A percentile compares a stretch with the other conserved stretches of the same genome.
phyloP scores from a whole-genome alignment of 2,888 invertebrate species.

The Hybos culiciformis region DNA sequence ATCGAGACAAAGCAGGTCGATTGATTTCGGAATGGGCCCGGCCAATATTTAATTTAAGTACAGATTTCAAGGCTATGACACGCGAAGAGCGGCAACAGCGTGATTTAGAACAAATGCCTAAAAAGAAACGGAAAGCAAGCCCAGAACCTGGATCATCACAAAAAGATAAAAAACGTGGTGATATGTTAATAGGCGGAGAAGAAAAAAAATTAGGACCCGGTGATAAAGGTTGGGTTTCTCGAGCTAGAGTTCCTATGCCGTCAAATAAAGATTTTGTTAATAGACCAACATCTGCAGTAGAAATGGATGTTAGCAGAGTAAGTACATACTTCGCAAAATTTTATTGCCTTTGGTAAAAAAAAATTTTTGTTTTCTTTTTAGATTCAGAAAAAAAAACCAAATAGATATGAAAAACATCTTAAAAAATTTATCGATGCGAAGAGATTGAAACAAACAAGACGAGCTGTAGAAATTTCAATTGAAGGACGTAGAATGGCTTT shows the following conservation, averaged over 20 bases:
- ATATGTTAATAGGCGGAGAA: slow-evolving; percentile 44
- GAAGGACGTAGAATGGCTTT: slow-evolving; percentile 94
- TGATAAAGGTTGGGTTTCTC: slow-evolving; percentile 86
- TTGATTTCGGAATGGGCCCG: slow-evolving; percentile 96
- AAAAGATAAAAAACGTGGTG: slow-evolving; percentile 41
- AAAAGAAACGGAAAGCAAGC: slow-evolving; percentile 25
- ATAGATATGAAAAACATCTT: slow-evolving; percentile 84
- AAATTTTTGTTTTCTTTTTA: slow-evolving; percentile 28
- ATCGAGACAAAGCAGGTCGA: slow-evolving; percentile 78
- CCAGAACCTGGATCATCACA: slow-evolving; percentile 37
- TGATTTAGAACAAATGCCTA: slow-evolving; percentile 73
- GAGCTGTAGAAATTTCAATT: slow-evolving; percentile 89
- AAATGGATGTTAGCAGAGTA: slow-evolving; percentile 71
- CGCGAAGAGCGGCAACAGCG: slow-evolving; percentile 89
- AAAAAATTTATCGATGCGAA: slow-evolving; percentile 80
- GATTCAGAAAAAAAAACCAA: slow-evolving; percentile 70
- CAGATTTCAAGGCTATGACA: slow-evolving; percentile 81
- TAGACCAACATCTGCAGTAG: slow-evolving; percentile 81
- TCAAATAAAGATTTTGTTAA: slow-evolving; percentile 94
- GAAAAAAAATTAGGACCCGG: slow-evolving; percentile 72
- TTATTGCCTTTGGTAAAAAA: too few species aligned
- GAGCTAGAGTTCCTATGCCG: slow-evolving; percentile 89
- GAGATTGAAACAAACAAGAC: slow-evolving; percentile 57
- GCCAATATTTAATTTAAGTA: slow-evolving; percentile 91
- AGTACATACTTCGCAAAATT: slow-evolving; percentile 23